Conservation (phyloP, 2,888 invertebrate species). For the Ptilodon capucinus region DNA sequence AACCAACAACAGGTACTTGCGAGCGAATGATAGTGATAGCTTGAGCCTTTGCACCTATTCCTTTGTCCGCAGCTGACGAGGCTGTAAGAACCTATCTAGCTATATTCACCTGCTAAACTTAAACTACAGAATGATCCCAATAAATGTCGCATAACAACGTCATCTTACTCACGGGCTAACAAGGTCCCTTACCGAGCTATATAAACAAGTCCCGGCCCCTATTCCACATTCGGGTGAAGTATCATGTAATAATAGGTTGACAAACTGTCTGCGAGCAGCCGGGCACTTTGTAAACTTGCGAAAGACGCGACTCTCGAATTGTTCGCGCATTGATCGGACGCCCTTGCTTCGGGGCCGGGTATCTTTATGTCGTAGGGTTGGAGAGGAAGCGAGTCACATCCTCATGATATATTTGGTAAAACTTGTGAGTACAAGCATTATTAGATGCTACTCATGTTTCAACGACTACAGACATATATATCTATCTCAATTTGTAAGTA, state of each 20-base stretch:
- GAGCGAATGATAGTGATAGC: too few relatives aligned
- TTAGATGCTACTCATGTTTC: too few relatives aligned
- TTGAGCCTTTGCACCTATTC: not conserved
- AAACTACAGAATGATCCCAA: too few relatives aligned
- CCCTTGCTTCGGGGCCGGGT: not conserved
- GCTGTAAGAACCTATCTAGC: too few relatives aligned
- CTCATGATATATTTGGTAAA: not conserved
- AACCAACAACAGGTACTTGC: too few relatives aligned
- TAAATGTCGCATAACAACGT: constrained; percentile 21
- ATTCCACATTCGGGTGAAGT: constrained; percentile 10
- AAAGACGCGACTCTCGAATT: constrained; percentile 21
- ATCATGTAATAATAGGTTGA: constrained; percentile 31
- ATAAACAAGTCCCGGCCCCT: constrained; percentile 10
- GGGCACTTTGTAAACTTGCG: constrained; percentile 12
- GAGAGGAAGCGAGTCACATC: not conserved
- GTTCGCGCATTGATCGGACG: constrained; percentile 23
- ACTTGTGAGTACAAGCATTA: too few relatives aligned
- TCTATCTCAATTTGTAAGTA: too few relatives aligned
- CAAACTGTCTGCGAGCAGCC: constrained; percentile 23
- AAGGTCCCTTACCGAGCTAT: constrained; percentile 17
- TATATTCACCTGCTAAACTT: too few relatives aligned
- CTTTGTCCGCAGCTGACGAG: too few relatives aligned
- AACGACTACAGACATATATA: not conserved
- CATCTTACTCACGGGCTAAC: constrained; percentile 22
- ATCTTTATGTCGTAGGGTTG: constrained; percentile 2